Percentiles rank a stretch among this genome's conserved stretches.
These are phyloP conservation scores for Ditylenchus weischeri DNA, from an alignment of 2,888 invertebrate species.

Conservation along the genomic window DNA sequence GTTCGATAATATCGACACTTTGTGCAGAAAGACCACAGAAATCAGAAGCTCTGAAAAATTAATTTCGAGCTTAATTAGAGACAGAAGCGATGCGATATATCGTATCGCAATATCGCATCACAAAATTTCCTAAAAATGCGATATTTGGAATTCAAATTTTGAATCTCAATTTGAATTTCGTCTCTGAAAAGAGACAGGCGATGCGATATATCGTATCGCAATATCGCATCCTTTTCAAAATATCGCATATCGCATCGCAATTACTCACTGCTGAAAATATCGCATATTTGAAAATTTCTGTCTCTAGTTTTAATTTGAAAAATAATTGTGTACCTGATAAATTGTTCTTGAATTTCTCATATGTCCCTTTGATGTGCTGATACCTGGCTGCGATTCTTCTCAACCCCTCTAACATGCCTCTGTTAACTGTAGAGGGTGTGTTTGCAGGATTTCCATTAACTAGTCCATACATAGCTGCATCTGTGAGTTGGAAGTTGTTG, in stretches of 20 bases:
- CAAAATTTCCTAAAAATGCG: too few species aligned
- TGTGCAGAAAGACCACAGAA: constrained; percentile 17
- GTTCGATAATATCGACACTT: constrained; percentile 5
- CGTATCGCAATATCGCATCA: too few species aligned
- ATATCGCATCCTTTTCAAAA: too few species aligned
- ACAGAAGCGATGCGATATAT: too few species aligned
- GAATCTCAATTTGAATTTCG: too few species aligned
- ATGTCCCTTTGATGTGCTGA: constrained; percentile 29
- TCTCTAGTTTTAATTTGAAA: neutral
- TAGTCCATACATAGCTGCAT: neutral
- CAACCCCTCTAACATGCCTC: constrained; percentile 23
- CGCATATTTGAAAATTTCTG: too few species aligned
- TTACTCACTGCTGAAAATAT: too few species aligned
- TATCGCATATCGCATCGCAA: too few species aligned
- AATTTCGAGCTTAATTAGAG: neutral
- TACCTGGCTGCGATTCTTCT: constrained; percentile 27
- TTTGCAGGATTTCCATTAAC: neutral
- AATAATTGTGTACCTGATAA: constrained; percentile 10
- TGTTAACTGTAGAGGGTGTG: constrained; percentile 15
- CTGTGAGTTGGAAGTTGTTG: neutral
- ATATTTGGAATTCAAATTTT: too few species aligned
- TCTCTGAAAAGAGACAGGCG: too few species aligned
- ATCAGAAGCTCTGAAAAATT: constrained; percentile 16
- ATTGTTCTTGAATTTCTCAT: constrained; percentile 26
- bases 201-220: too few species aligned